Conservation (phyloP, 2,113 vertebrate species). For the Microcebus griseorufus region DNA sequence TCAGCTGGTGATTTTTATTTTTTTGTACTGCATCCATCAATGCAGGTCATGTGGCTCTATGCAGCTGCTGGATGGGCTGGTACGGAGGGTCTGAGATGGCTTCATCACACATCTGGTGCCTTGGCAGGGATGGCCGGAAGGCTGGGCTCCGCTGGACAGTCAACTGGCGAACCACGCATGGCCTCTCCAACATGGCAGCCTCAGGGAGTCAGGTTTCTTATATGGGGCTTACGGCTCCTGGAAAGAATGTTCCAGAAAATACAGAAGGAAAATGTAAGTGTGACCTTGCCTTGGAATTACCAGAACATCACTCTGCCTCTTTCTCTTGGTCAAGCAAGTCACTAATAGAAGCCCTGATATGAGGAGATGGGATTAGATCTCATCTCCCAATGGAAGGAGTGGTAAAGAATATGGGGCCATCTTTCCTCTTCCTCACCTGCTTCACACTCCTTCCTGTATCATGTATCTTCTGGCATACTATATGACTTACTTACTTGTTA, state of each 20-base stretch:
- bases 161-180: background rate
- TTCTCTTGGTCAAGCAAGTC: background rate
- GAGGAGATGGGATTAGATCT: background rate
- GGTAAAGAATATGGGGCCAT: background rate
- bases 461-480: background rate
- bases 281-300: background rate
- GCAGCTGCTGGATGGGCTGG: background rate
- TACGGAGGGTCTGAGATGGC: background rate
- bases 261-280: background rate
- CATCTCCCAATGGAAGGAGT: background rate
- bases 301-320: background rate
- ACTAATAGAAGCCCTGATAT: background rate
- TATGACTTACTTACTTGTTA: background rate
- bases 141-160: background rate
- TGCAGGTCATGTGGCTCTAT: background rate
- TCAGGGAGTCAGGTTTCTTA: background rate
- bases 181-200: background rate
- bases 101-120: background rate
- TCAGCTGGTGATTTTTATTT: background rate
- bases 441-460: background rate
- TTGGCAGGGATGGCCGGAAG: background rate
- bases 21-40: background rate
- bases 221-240: accelerated
- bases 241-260: background rate
- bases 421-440: background rate